These are phyloP conservation scores for Poicephalus meyeri DNA, from an alignment of 2,113 vertebrate genomes.

Conservation along the genomic window DNA sequence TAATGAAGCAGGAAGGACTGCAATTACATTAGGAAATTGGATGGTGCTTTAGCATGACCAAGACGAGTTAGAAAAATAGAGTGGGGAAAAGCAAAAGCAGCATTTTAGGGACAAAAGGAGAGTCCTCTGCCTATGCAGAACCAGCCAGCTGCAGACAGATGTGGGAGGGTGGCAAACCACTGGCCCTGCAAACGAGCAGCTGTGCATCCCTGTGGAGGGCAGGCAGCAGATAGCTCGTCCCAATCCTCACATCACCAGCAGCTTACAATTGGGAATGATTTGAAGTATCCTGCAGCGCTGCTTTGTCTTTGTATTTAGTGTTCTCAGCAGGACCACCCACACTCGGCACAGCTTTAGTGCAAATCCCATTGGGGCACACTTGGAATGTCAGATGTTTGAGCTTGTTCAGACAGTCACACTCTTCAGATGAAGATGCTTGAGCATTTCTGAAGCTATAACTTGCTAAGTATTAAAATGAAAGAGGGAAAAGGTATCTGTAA, in stretches of 20 bases:
- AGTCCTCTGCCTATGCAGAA: background rate
- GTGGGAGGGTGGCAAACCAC: background rate
- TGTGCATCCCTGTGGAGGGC: background rate
- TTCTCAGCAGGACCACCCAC: background rate
- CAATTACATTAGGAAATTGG: background rate
- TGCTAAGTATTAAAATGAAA: background rate
- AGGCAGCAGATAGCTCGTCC: background rate
- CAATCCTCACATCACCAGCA: rapidly evolving
- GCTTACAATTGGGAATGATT: background rate
- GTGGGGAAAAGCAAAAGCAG: background rate
- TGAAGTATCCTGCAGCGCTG: background rate
- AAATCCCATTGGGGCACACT: no score
- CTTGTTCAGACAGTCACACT: background rate
- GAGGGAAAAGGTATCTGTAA: background rate
- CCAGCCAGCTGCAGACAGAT: background rate
- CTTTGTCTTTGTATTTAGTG: background rate
- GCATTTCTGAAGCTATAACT: background rate
- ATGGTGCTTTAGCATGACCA: background rate
- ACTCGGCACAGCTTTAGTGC: background rate
- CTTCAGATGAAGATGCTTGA: background rate
- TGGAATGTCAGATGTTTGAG: rapidly evolving
- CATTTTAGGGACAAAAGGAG: background rate
- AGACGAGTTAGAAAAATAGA: background rate
- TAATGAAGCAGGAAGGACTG: background rate
- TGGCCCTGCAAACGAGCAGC: background rate